Conservation (phyloP, 2,888 invertebrate genomes). For the Glyphotaelius pellucidus region DNA sequence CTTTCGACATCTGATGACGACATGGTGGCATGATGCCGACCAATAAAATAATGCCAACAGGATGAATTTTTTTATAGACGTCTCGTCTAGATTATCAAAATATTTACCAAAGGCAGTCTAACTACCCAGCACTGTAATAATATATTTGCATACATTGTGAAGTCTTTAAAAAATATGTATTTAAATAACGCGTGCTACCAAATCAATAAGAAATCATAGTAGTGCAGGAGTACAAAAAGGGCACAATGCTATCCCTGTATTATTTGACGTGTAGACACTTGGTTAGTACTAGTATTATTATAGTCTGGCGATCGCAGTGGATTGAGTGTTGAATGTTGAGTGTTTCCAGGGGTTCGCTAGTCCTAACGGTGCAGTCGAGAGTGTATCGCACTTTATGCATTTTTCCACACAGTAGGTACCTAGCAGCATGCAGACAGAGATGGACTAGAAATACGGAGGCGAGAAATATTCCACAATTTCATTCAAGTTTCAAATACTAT, state of each 20-base stretch:
- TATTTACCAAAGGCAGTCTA: neutral
- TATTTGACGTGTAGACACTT: neutral
- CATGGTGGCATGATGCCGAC: no score
- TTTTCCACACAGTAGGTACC: conserved; percentile 34
- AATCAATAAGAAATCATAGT: neutral
- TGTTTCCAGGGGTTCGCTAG: neutral
- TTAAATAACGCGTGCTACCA: neutral
- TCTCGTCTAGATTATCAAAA: neutral
- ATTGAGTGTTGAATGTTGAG: neutral
- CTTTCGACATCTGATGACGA: neutral
- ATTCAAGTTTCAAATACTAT: no score
- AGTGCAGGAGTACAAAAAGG: neutral
- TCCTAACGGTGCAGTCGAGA: conserved; percentile 60
- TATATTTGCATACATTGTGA: neutral
- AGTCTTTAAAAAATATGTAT: neutral
- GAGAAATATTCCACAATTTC: no score
- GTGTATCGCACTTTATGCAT: conserved; percentile 60
- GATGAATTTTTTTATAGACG: neutral
- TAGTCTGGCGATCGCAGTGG: neutral
- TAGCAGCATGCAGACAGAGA: neutral
- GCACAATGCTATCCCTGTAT: neutral
- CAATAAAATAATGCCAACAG: neutral
- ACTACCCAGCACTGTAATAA: no score
- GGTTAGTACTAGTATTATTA: neutral
- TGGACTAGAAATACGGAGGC: neutral